phyloP scores from a whole-genome alignment of 2,888 invertebrate genomes.

The Digitonthophagus gazella region DNA sequence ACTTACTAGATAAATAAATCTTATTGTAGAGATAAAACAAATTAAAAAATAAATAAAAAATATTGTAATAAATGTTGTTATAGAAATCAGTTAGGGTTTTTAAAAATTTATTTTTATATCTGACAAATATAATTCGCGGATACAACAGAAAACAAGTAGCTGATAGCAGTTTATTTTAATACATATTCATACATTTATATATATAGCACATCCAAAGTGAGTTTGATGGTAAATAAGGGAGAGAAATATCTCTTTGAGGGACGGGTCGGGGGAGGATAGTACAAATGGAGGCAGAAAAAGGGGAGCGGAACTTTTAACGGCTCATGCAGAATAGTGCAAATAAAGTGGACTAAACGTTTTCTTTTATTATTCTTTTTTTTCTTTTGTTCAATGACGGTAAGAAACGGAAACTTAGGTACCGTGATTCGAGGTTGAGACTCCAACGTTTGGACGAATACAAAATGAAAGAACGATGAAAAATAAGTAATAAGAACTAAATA shows the following conservation, averaged over 20 bases:
- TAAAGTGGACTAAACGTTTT: constrained; percentile 46
- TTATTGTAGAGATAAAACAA: no score
- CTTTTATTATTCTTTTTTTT: no score
- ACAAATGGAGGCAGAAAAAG: constrained; percentile 31
- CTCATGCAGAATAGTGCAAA: constrained; percentile 51
- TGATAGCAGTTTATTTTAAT: constrained; percentile 54
- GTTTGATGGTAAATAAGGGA: constrained; percentile 50
- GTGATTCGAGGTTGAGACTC: constrained; percentile 38
- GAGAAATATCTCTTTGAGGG: constrained; percentile 29
- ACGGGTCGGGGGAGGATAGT: constrained; percentile 13
- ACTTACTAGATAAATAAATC: no score
- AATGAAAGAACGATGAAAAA: constrained; percentile 39
- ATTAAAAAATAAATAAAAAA: no score
- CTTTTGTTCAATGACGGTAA: constrained; percentile 34
- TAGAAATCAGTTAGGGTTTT: constrained; percentile 37
- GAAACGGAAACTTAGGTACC: constrained; percentile 41
- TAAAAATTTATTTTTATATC: constrained; percentile 53
- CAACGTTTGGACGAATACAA: constrained; percentile 47
- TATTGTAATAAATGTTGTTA: no score
- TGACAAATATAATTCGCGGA: constrained; percentile 53
- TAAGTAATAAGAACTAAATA: constrained; percentile 44
- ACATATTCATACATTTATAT: constrained; percentile 55
- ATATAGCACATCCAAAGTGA: constrained; percentile 56
- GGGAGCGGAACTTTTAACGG: constrained; percentile 40
- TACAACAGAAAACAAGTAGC: constrained; percentile 55